phyloP scores from a whole-genome alignment of 2,888 invertebrate genomes.

The Chrysomela aeneicollis region DNA sequence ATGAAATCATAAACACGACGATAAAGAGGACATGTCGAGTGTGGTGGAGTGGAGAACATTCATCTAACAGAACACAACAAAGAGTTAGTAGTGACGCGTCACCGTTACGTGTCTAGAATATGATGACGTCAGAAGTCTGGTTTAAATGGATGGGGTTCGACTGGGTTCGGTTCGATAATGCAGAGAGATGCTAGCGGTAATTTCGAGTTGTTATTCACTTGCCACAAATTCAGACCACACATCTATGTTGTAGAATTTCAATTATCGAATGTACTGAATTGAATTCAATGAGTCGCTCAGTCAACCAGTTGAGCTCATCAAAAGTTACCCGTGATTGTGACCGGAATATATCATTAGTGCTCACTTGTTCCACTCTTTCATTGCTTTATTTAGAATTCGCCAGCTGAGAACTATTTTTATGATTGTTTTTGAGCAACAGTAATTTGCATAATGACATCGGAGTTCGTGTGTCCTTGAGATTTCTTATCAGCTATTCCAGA shows the following conservation, averaged over 20 bases:
- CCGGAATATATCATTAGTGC: background rate
- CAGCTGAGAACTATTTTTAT: no score
- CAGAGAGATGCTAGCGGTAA: conserved; percentile 11
- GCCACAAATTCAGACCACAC: conserved; percentile 11
- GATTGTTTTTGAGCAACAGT: no score
- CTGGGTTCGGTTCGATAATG: background rate
- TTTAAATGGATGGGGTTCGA: conserved; percentile 29
- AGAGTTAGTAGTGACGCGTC: conserved; percentile 39
- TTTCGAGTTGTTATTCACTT: conserved; percentile 23
- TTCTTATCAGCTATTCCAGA: no score
- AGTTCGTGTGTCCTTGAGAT: no score
- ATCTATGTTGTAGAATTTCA: conserved; percentile 15
- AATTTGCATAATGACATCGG: no score
- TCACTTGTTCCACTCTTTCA: background rate
- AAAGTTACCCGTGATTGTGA: background rate
- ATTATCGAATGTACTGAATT: background rate
- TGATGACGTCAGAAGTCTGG: conserved; percentile 44
- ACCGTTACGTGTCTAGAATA: conserved; percentile 47
- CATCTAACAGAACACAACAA: conserved; percentile 23
- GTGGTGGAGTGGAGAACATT: conserved; percentile 27
- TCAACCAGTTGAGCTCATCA: background rate
- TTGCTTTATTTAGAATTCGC: no score
- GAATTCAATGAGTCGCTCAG: background rate
- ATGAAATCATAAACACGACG: conserved; percentile 16
- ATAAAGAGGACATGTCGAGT: conserved; percentile 19